Evolutionary conservation across 2,888 invertebrate genomes (phyloP).

Genomic region (Amphipyra berbera): DNA sequence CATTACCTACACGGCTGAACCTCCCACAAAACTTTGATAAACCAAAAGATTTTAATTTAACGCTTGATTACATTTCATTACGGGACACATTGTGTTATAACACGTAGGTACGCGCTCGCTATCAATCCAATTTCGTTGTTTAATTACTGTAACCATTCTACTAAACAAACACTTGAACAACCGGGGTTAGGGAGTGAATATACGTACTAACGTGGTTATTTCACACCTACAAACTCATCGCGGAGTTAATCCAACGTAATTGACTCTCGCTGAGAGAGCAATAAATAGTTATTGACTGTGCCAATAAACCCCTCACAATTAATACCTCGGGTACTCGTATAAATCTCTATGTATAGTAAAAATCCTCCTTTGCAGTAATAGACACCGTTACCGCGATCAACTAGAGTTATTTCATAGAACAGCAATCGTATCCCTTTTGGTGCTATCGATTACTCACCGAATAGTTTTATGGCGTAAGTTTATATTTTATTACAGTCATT

Average conservation of each 20-base stretch:
- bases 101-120: constrained; percentile 69
- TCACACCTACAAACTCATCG: constrained; percentile 74
- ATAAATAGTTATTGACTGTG: constrained; percentile 85
- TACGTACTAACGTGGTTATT: constrained; percentile 40
- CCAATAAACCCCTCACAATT: constrained; percentile 82
- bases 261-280: constrained; percentile 83
- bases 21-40: constrained; percentile 63
- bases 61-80: constrained; percentile 81
- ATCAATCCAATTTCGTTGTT: constrained; percentile 79
- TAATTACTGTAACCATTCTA: constrained; percentile 79
- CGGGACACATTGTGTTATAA: constrained; percentile 76
- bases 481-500: background rate
- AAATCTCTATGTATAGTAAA: constrained; percentile 56
- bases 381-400: constrained; percentile 48
- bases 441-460: constrained; percentile 24
- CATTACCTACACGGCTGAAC: constrained; percentile 31
- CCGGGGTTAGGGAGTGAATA: constrained; percentile 20
- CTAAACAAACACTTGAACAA: constrained; percentile 61
- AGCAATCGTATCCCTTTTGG: constrained; percentile 7
- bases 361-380: constrained; percentile 39
- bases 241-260: constrained; percentile 82
- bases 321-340: constrained; percentile 68
- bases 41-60: constrained; percentile 77
- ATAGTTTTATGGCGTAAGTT: constrained; percentile 10
- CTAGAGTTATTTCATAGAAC: constrained; percentile 25